Evolutionary conservation across 2,888 invertebrate genomes (phyloP), one percentile per base, ranked within the genome.

Genomic region (Cataglyphis altisquamis): DNA sequence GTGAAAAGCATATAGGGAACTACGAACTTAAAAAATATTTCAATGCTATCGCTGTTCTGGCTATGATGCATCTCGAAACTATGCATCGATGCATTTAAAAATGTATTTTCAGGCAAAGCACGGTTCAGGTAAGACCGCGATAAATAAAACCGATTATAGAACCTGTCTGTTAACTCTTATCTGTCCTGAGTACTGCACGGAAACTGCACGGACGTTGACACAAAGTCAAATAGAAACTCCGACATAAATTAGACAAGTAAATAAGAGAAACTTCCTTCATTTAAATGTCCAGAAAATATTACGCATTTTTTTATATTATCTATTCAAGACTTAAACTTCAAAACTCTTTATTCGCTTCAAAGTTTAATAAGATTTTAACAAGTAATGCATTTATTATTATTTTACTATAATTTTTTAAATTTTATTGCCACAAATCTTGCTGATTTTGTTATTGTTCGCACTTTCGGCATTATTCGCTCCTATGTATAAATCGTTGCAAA

Each of bases 401-500:
- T 66, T 41, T 25, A 66, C 4, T 8, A 10, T 5, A 41, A 18
- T 63, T 32, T 73, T 12, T 39, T 18, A 29, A 29, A 39, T 57
- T 10, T 32, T 6, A 32, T 10, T 6, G 18, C 9, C 21, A 45
- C 18, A 10, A 21, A 25, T 39, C 39, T 55, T 9, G 25, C n/a
- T 67, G 18, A 4, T 0, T 0, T 18, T 3, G n/a, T n/a, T 10
- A 48, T 21, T 36, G 12, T 29, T 29, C 2, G 18, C 5, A 21
- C 8, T 48, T 41, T 55, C 15, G 39, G 5, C 2, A 10, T 32
- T 68, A 32, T 21, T 68, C 21, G 9, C 10, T 21, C 21, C 6
- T 10, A 12, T 41, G 9, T 55, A 67, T 77, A 66, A 77, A 77
- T 77, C 55, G 9, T 9, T 55, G 21, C 45, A 70, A 78, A 78